phyloP scores from a whole-genome alignment of 2,113 vertebrate species.

The Lophius piscatorius region DNA sequence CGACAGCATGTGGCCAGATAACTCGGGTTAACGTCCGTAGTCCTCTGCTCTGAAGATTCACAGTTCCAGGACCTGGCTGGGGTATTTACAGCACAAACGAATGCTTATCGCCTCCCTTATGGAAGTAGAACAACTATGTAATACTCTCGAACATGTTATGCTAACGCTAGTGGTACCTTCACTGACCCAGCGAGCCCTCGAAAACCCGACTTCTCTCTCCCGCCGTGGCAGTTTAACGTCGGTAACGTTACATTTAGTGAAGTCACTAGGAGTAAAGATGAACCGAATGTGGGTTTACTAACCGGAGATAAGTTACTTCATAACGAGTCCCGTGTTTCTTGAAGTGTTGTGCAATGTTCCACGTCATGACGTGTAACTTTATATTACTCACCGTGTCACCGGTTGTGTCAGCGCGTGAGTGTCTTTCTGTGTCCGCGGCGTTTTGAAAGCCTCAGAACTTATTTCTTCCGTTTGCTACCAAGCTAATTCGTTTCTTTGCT shows the following conservation, averaged over 20 bases:
- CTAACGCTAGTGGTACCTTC: conserved; percentile 63
- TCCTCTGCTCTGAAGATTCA: background rate
- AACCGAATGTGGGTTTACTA: conserved; percentile 1
- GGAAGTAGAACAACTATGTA: background rate
- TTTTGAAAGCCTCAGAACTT: conserved; percentile 13
- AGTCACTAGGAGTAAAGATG: background rate
- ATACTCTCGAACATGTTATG: conserved; percentile 30
- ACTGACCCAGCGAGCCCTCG: conserved; percentile 51
- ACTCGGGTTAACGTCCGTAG: conserved; percentile 39
- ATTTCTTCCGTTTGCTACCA: conserved; percentile 16
- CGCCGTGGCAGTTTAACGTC: conserved; percentile 17
- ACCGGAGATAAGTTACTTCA: conserved; percentile 14
- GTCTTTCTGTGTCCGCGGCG: conserved; percentile 2
- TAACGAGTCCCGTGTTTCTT: conserved; percentile 18
- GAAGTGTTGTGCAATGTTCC: conserved; percentile 52
- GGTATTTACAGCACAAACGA: background rate
- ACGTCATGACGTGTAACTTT: conserved; percentile 62
- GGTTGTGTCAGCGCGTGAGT: conserved; percentile 14
- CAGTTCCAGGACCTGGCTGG: background rate
- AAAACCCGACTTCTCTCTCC: conserved; percentile 49
- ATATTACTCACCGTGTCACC: conserved; percentile 43
- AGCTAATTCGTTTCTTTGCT: conserved; percentile 15
- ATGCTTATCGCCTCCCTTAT: background rate
- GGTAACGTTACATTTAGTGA: conserved; percentile 14
- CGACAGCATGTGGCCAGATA: conserved; percentile 77